Base-by-base conservation (phyloP, 1,140 invertebrate species). In the Monochamus saltuarius region DNA sequence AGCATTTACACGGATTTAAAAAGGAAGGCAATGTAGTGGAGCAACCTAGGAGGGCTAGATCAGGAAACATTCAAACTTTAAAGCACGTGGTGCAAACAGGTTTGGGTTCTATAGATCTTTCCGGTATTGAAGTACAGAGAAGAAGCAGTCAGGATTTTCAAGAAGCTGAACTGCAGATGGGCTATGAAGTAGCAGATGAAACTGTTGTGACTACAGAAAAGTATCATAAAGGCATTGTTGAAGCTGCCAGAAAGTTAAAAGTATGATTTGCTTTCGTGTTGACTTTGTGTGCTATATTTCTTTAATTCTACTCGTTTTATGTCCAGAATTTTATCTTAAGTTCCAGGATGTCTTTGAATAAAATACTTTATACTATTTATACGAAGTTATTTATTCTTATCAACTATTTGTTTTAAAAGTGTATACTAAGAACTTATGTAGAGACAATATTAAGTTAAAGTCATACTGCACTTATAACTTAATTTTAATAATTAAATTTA, bases 221-320 rank as follows among this genome's bases (percentile, higher is more conserved):
- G 62, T 84, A 84, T 62, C 77, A 79, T 61, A 82, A 82, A 71
- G 82, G 82, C n/a, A 80, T 83, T 35, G 82, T 84, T 38, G 81
- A 83, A 54, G 77, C 79, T 62, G 80, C 67, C 10, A 67, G 72
- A 36, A 72, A 69, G 45, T 73, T 74, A 53, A 77, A 77, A 47
- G 37, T 54, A 43, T 65, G 42, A 59, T n/a, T 51, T n/a, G 7
- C 4, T 35, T 51, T 29, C 2, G 19, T 51, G 49, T 35, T 51
- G 3, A 38, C n/a, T 51, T 35, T 36, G 11, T 35, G 34, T 16
- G 2, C 4, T 40, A n/a, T 40, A n/a, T n/a, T 40, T 40, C 2
- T n/a, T 40, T 8, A 7, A n/a, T 40, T 40, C 39, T 40, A 40
- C 14, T 40, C 8, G 14, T 40, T n/a, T 16, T 40, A 7, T 40